Evolutionary conservation across 53 echinoderm and acorn worm species (phyloP), one percentile per base, ranked within the genome.

Genomic region (Holothuria leucospilota): DNA sequence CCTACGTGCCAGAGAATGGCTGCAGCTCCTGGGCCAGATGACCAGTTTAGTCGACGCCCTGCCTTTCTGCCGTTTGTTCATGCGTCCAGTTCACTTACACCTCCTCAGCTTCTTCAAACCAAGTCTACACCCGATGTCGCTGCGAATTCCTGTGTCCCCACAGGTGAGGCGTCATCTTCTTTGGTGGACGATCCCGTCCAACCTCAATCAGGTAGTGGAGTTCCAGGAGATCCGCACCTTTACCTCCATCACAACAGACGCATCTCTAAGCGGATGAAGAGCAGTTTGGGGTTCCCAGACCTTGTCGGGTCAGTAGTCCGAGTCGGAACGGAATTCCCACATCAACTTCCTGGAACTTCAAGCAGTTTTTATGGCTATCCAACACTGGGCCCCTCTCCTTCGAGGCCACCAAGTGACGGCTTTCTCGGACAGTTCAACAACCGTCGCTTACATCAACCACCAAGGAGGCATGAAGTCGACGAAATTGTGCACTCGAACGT

Each of bases 401-500:
- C 18, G 27, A 20, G 63, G 67, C 30, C 25, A 78, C 2, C 39
- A 6, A 24, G 41, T 86, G 15, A 66, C 67, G 13, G 26, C 68
- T 5, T 18, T 4, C n/a, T 65, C 84, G 46, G 78, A 91, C 84
- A 88, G 78, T 16, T 26, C 82, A 13, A 84, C 85, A 13, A 85
- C 88, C 0, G 91, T 88, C 1, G 53, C 49, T 6, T 84, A 91
- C 85, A 88, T 78, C 58, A 88, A 88, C 64, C 38, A 20, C 29
- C 24, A 85, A 24, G 85, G 91, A 9, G 88, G 88, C 8, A 85
- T 79, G 13, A 25, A 61, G 24, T 85, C 88, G 8, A 51, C 26
- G 23, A 0, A 24, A 18, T 70, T 91, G 23, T 91, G 85, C 53
- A 29, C 28, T 16, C 77, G 28, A 12, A 59, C 79, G 2, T 62